Conservation (phyloP, 2,888 invertebrate species). For the Archaeoteleia sp. region DNA sequence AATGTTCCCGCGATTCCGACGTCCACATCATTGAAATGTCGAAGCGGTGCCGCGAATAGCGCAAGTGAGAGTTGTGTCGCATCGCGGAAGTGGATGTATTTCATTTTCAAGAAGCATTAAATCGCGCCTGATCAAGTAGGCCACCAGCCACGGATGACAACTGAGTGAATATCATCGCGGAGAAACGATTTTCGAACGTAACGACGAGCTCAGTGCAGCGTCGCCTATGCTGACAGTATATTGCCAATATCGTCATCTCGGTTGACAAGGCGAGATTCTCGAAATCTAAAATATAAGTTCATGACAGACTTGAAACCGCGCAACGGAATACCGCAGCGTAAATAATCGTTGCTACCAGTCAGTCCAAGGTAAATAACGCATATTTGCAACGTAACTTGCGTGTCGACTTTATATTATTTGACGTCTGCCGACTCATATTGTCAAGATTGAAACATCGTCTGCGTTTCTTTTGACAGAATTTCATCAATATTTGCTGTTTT, state of each 20-base stretch:
- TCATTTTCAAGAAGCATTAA: conserved; percentile 52
- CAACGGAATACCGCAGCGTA: conserved; percentile 57
- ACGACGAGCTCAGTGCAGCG: conserved; percentile 19
- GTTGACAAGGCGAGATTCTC: conserved; percentile 20
- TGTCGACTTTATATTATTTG: too few species aligned
- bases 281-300: conserved; percentile 49
- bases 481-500: conserved; percentile 33
- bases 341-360: conserved; percentile 60
- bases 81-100: conserved; percentile 46
- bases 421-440: too few species aligned
- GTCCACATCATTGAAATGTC: conserved; percentile 62
- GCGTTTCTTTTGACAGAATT: conserved; percentile 12
- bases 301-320: conserved; percentile 58
- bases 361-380: conserved; percentile 59
- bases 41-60: conserved; percentile 58
- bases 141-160: conserved; percentile 72
- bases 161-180: conserved; percentile 63
- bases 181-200: conserved; percentile 47
- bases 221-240: conserved; percentile 17
- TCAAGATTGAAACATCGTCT: not conserved
- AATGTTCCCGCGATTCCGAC: conserved; percentile 62
- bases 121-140: conserved; percentile 71
- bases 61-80: conserved; percentile 58
- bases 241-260: conserved; percentile 17
- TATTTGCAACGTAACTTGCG: too few species aligned